phyloP scores from a whole-genome alignment of 2,113 vertebrate species.

The Dasyprocta punctata region DNA sequence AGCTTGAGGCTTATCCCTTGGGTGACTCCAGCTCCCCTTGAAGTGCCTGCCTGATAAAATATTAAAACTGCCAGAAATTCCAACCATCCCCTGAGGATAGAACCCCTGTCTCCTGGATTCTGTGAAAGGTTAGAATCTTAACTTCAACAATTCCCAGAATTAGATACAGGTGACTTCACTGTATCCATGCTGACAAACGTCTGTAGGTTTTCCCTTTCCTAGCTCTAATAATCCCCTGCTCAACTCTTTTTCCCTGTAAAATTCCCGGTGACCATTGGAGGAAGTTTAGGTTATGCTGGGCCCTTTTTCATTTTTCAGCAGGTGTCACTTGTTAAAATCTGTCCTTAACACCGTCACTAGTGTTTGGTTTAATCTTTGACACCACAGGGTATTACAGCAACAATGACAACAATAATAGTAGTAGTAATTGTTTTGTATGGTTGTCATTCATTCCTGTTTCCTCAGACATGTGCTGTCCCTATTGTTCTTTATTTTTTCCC shows the following conservation, averaged over 20 bases:
- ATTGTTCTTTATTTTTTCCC: background rate
- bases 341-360: background rate
- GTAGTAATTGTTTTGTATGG: background rate
- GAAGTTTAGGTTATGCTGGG: background rate
- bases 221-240: background rate
- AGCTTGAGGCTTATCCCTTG: background rate
- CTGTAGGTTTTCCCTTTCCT: background rate
- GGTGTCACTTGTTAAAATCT: background rate
- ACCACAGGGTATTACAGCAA: background rate
- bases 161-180: background rate
- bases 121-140: background rate
- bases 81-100: background rate
- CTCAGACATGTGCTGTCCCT: background rate
- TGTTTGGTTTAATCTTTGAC: background rate
- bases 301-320: background rate
- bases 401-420: background rate
- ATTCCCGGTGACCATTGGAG: background rate
- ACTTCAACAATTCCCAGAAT: background rate
- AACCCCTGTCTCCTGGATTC: background rate
- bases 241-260: background rate
- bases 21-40: background rate
- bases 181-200: background rate
- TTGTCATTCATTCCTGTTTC: background rate
- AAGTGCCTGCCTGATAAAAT: background rate
- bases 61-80: background rate